Evolutionary conservation across 2,113 vertebrate species (phyloP).

Genomic region (Podarcis cretensis): DNA sequence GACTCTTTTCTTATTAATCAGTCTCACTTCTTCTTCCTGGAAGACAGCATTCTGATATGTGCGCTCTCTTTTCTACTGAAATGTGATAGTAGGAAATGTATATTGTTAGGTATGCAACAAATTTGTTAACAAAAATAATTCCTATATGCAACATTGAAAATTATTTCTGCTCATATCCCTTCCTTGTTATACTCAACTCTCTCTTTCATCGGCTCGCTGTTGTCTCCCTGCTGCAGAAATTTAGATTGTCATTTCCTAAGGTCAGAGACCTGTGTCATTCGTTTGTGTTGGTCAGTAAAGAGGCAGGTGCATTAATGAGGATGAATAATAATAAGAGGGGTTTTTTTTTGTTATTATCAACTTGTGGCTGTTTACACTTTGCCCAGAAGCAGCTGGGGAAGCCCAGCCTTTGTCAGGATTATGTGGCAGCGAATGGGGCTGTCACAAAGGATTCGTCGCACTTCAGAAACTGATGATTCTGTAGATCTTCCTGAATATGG

Average conservation of each 20-base stretch:
- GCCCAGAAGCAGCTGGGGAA: slow-evolving; percentile 21
- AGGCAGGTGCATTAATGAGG: neutral
- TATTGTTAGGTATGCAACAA: neutral
- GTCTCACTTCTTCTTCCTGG: neutral
- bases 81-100: neutral
- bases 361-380: neutral
- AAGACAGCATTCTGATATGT: neutral
- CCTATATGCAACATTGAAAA: neutral
- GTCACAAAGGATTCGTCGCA: slow-evolving; percentile 42
- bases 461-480: slow-evolving; percentile 61
- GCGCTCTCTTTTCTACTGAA: neutral
- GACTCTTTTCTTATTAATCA: neutral
- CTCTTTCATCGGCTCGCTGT: neutral
- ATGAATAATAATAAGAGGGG: neutral
- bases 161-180: neutral
- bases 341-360: neutral
- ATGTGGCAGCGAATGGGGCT: slow-evolving; percentile 33
- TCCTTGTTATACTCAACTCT: neutral
- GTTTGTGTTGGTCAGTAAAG: neutral
- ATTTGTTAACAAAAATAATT: neutral
- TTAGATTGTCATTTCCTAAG: neutral
- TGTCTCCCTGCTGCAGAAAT: neutral
- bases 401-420: slow-evolving; percentile 26
- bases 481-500: slow-evolving; percentile 57
- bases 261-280: neutral